phyloP scores from a whole-genome alignment of 2,888 invertebrate genomes.

The Xylota sylvarum region DNA sequence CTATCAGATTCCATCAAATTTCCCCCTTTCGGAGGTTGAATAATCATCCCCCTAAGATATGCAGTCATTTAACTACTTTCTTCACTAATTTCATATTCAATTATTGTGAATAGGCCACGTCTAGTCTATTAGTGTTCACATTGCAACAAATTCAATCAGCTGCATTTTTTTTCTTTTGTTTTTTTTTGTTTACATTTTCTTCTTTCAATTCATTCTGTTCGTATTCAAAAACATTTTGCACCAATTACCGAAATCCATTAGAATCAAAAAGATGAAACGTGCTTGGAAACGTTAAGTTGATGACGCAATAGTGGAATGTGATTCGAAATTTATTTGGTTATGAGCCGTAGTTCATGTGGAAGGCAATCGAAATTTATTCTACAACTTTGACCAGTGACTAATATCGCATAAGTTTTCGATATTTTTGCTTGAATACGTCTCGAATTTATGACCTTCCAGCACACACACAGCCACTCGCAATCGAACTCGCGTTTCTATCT shows the following conservation, averaged over 20 bases:
- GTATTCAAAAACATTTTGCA: neutral
- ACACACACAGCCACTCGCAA: neutral
- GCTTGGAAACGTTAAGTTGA: neutral
- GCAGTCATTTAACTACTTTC: too few relatives aligned
- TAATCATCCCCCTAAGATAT: too few relatives aligned
- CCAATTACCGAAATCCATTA: neutral
- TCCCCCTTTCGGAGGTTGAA: too few relatives aligned
- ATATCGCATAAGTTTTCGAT: slow-evolving; percentile 20
- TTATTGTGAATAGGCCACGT: too few relatives aligned
- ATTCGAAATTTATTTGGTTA: slow-evolving; percentile 9
- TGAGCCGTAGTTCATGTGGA: slow-evolving; percentile 1
- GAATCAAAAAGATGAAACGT: slow-evolving; percentile 3
- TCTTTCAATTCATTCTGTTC: neutral
- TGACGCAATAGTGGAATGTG: neutral
- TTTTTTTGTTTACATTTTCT: neutral
- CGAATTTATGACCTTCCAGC: slow-evolving; percentile 15
- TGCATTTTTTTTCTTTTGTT: neutral
- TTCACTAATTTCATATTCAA: too few relatives aligned
- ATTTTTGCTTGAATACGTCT: neutral
- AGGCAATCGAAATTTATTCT: slow-evolving; percentile 2
- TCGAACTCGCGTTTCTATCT: neutral
- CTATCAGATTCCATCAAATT: too few relatives aligned
- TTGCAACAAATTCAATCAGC: neutral
- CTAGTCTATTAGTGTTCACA: neutral
- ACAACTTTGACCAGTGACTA: slow-evolving; percentile 15